Evolutionary conservation across 2,888 invertebrate genomes (phyloP).

Genomic region (Gari tellinella): DNA sequence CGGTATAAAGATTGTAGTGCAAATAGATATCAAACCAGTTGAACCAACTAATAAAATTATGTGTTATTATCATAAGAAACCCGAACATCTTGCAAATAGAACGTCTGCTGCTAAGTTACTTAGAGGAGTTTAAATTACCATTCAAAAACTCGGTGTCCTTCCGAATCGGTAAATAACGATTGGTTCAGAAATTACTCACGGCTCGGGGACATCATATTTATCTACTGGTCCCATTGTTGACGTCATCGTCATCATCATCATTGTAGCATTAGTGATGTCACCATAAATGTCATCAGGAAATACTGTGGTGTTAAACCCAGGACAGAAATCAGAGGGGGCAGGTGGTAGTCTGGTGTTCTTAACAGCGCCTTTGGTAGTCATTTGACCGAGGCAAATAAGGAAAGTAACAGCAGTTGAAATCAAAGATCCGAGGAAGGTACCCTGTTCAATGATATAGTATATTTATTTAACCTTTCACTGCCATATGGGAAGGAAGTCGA

Average conservation of each 20-base stretch:
- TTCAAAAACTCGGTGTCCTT: too few relatives aligned
- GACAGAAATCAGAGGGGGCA: conserved; percentile 55
- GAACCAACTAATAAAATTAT: too few relatives aligned
- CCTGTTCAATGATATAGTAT: conserved; percentile 45
- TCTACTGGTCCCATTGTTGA: conserved; percentile 2
- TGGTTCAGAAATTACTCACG: conserved; percentile 22
- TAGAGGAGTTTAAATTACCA: too few relatives aligned
- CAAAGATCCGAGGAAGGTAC: conserved; percentile 51
- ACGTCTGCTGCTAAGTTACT: too few relatives aligned
- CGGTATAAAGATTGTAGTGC: too few relatives aligned
- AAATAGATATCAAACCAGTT: too few relatives aligned
- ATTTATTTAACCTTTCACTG: too few relatives aligned
- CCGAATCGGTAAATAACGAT: too few relatives aligned
- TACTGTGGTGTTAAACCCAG: conserved; percentile 3
- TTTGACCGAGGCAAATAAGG: conserved; percentile 54
- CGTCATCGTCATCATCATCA: conserved; percentile 9
- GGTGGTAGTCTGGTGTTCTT: conserved; percentile 55
- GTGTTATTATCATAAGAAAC: too few relatives aligned
- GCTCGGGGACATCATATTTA: conserved; percentile 17
- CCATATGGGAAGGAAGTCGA: too few relatives aligned
- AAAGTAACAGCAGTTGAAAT: conserved; percentile 40
- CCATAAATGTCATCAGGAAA: not conserved
- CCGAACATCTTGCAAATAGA: too few relatives aligned
- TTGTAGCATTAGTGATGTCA: conserved; percentile 14
- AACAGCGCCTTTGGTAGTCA: conserved; percentile 45